phyloP scores from a whole-genome alignment of 30 jellyfish, hydroid and myxozoan genomes.

The Sanderia malayensis region DNA sequence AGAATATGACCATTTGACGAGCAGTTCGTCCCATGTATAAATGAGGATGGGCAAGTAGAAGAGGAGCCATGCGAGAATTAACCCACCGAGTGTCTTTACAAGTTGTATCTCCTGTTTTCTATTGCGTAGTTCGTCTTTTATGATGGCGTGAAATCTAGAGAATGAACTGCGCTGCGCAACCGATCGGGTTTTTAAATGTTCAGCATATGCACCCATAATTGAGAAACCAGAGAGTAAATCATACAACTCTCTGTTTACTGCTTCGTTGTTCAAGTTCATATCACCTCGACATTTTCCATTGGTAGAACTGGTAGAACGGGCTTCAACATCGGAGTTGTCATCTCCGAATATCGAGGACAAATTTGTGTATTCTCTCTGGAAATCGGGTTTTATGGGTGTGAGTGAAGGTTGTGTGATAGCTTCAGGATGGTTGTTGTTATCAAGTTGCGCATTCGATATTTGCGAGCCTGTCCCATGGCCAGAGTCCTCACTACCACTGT shows the following conservation, averaged over 20 bases:
- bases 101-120: slow-evolving; percentile 48
- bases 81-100: slow-evolving; percentile 53
- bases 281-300: not conserved
- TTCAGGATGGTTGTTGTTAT: not conserved
- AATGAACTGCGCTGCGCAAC: slow-evolving; percentile 34
- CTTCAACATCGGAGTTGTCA: not conserved
- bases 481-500: not conserved
- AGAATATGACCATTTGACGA: slow-evolving; percentile 31
- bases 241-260: slow-evolving; percentile 8
- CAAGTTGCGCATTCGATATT: not conserved
- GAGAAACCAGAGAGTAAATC: slow-evolving; percentile 43
- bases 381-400: not conserved
- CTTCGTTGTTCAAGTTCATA: slow-evolving; percentile 1
- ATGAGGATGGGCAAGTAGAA: slow-evolving; percentile 46
- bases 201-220: slow-evolving; percentile 58
- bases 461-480: slow-evolving; percentile 7
- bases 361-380: not conserved
- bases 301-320: not conserved
- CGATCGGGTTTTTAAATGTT: slow-evolving; percentile 35
- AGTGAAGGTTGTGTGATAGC: not conserved
- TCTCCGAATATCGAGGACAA: not conserved
- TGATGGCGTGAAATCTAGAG: slow-evolving; percentile 34
- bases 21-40: slow-evolving; percentile 33
- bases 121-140: slow-evolving; percentile 46
- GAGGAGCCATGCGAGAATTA: slow-evolving; percentile 38